These are phyloP conservation scores for Cryptus viduatorius DNA, from an alignment of 2,888 invertebrate species.

Conservation along the genomic window DNA sequence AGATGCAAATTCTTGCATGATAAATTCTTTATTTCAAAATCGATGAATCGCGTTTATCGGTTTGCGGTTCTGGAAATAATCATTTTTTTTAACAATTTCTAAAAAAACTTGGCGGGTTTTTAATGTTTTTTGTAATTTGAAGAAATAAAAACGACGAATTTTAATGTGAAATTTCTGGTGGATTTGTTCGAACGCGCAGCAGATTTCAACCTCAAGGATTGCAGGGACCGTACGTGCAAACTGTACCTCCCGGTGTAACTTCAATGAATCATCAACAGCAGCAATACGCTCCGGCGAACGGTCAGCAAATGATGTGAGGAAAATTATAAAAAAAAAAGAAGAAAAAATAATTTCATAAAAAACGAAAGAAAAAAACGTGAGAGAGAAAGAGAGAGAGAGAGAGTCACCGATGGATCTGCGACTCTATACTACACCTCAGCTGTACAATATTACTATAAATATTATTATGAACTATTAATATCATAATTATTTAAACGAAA, in stretches of 20 bases:
- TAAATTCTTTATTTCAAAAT: too few relatives aligned
- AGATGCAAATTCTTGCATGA: too few relatives aligned
- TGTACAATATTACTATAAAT: conserved; percentile 78
- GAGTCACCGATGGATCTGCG: conserved; percentile 61
- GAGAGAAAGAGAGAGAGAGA: conserved; percentile 56
- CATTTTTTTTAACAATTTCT: background rate
- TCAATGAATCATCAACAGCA: conserved; percentile 79
- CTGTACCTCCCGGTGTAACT: conserved; percentile 74
- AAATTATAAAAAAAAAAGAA: conserved; percentile 35
- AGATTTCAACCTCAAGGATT: conserved; percentile 80
- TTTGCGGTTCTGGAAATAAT: too few relatives aligned
- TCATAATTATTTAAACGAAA: conserved; percentile 79
- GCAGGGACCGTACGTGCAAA: conserved; percentile 77
- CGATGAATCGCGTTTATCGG: too few relatives aligned
- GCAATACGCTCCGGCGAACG: conserved; percentile 80
- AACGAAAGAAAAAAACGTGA: conserved; percentile 40
- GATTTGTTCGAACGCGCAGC: conserved; percentile 53
- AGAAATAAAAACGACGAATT: background rate
- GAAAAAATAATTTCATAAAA: conserved; percentile 29
- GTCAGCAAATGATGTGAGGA: conserved; percentile 83
- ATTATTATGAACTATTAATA: conserved; percentile 48
- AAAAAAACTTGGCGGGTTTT: conserved; percentile 16
- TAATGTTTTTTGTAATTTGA: background rate
- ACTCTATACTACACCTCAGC: conserved; percentile 69
- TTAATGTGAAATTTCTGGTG: conserved; percentile 41